Conservation (phyloP, 2,113 vertebrate species). For the Dromiciops gliroides region DNA sequence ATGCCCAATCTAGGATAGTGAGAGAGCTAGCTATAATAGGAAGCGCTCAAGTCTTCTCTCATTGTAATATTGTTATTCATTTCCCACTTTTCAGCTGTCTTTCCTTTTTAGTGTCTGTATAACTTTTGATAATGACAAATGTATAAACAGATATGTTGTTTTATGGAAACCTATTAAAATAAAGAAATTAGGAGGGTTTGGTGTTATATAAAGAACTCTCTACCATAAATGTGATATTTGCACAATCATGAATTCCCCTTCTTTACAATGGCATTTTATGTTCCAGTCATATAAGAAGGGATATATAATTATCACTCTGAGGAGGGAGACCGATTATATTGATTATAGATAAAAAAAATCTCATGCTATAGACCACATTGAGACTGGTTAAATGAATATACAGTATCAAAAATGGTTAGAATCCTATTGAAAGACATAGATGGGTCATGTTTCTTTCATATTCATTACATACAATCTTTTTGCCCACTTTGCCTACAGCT, state of each 20-base stretch:
- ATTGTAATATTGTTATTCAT: not conserved
- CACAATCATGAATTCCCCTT: not conserved
- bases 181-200: not conserved
- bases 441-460: not conserved
- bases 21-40: not conserved
- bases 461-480: constrained; percentile 13
- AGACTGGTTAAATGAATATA: constrained; percentile 21
- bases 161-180: not conserved
- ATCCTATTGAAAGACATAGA: constrained; percentile 34
- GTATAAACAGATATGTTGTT: not conserved
- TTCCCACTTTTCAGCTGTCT: not conserved
- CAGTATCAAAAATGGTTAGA: not conserved
- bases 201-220: not conserved
- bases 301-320: not conserved
- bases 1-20: not conserved
- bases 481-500: not conserved
- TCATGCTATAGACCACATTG: constrained; percentile 7
- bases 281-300: not conserved
- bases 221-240: not conserved
- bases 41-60: not conserved
- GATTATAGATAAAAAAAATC: too few relatives aligned
- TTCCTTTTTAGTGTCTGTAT: not conserved
- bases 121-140: not conserved
- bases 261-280: not conserved
- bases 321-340: not conserved